phyloP scores from a whole-genome alignment of 2,888 invertebrate genomes.

The Clistopyga incitator region DNA sequence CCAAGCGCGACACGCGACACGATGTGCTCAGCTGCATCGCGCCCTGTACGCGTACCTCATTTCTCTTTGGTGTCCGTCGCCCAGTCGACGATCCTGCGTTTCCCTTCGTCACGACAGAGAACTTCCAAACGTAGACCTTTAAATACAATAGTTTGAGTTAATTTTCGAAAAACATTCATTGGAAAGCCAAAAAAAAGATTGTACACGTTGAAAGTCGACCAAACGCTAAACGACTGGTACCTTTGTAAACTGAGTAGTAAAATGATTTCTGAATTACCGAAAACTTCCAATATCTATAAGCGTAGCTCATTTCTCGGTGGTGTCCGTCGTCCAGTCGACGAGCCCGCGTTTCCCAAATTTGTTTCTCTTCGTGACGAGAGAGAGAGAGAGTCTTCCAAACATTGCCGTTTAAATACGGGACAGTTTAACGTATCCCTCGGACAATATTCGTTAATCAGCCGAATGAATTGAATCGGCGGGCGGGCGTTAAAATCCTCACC shows the following conservation, averaged over 20 bases:
- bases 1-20: slow-evolving; percentile 58
- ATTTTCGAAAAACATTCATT: too few species aligned
- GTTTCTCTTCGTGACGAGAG: slow-evolving; percentile 17
- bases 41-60: slow-evolving; percentile 17
- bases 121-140: slow-evolving; percentile 39
- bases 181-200: too few species aligned
- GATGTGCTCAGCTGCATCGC: slow-evolving; percentile 7
- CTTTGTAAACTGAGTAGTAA: too few species aligned
- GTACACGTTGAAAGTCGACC: too few species aligned
- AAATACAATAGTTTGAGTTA: too few species aligned
- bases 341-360: slow-evolving; percentile 35
- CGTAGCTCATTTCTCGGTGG: slow-evolving; percentile 37
- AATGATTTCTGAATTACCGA: too few species aligned
- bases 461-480: slow-evolving; percentile 38
- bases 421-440: slow-evolving; percentile 36
- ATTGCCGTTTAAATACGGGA: slow-evolving; percentile 49
- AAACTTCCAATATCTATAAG: too few species aligned
- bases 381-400: slow-evolving; percentile 8
- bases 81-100: not conserved
- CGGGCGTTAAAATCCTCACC: slow-evolving; percentile 49
- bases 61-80: slow-evolving; percentile 26
- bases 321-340: slow-evolving; percentile 4
- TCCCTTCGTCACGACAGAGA: not conserved
- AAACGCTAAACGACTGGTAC: too few species aligned
- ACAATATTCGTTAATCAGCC: slow-evolving; percentile 61